These are phyloP conservation scores for Papilio xuthus DNA, from an alignment of 1,140 invertebrate species.

Conservation along the genomic window DNA sequence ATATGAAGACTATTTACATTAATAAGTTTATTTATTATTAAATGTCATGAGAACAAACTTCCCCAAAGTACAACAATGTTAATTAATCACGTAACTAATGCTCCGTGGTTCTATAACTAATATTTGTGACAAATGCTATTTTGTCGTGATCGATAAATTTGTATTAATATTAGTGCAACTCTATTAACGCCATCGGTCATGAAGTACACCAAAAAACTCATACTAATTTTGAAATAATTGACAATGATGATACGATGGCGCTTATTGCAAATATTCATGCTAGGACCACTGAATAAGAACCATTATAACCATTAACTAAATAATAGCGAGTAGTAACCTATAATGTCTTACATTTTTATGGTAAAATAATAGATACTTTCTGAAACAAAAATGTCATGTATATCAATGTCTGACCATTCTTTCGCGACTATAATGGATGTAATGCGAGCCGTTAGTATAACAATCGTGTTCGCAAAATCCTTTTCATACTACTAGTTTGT, in stretches of 20 bases:
- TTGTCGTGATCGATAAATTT: too few relatives aligned
- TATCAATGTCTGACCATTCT: conserved; percentile 1
- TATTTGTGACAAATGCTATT: too few relatives aligned
- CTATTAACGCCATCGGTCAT: too few relatives aligned
- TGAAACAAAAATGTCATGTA: neutral
- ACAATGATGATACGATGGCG: too few relatives aligned
- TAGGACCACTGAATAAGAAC: too few relatives aligned
- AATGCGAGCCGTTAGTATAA: conserved; percentile 44
- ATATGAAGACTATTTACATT: neutral
- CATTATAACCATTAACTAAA: neutral
- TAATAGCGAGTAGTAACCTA: neutral
- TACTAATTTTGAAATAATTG: too few relatives aligned
- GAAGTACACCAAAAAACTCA: too few relatives aligned
- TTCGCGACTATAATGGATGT: conserved; percentile 16
- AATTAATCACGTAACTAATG: neutral
- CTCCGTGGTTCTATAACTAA: too few relatives aligned
- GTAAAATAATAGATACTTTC: neutral
- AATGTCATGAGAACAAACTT: neutral
- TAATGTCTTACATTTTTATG: neutral
- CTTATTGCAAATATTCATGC: too few relatives aligned
- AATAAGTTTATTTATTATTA: neutral
- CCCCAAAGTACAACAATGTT: too few relatives aligned
- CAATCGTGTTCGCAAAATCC: conserved; percentile 80
- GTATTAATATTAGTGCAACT: too few relatives aligned
- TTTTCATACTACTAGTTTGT: conserved; percentile 79